Conservation (phyloP, 2,888 invertebrate genomes). For the Dexiosoma caninum region DNA sequence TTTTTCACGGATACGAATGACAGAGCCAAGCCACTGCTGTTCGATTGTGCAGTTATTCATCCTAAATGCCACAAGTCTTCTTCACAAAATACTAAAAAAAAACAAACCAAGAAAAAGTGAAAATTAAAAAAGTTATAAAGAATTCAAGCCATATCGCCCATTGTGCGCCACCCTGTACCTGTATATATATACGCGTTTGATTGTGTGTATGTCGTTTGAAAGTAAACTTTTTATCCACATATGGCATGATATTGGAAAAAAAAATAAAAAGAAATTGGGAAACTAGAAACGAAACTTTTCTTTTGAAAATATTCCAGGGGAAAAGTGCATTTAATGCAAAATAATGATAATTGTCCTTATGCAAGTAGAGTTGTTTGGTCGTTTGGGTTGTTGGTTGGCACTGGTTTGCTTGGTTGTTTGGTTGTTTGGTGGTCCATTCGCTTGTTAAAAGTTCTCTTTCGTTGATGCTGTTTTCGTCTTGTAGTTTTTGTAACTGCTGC, state of each 20-base stretch:
- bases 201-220: too few relatives aligned
- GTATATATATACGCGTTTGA: too few relatives aligned
- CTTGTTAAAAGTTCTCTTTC: slow-evolving; percentile 35
- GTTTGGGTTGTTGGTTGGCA: neutral
- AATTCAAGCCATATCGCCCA: too few relatives aligned
- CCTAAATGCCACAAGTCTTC: too few relatives aligned
- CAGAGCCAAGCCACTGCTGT: too few relatives aligned
- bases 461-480: slow-evolving; percentile 29
- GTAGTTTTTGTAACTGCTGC: slow-evolving; percentile 18
- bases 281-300: slow-evolving; percentile 25
- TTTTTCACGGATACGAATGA: too few relatives aligned
- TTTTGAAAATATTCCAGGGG: neutral
- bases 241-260: slow-evolving; percentile 9
- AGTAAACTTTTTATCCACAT: slow-evolving; percentile 19
- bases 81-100: too few relatives aligned
- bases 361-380: slow-evolving; percentile 2
- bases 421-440: slow-evolving; percentile 9
- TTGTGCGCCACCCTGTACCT: too few relatives aligned
- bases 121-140: too few relatives aligned
- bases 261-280: neutral
- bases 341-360: slow-evolving; percentile 40
- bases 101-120: too few relatives aligned
- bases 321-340: slow-evolving; percentile 58
- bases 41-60: too few relatives aligned
- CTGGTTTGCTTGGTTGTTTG: neutral